These are phyloP conservation scores for Galago senegalensis DNA, from an alignment of 2,797 vertebrate genomes.

Conservation along the genomic window DNA sequence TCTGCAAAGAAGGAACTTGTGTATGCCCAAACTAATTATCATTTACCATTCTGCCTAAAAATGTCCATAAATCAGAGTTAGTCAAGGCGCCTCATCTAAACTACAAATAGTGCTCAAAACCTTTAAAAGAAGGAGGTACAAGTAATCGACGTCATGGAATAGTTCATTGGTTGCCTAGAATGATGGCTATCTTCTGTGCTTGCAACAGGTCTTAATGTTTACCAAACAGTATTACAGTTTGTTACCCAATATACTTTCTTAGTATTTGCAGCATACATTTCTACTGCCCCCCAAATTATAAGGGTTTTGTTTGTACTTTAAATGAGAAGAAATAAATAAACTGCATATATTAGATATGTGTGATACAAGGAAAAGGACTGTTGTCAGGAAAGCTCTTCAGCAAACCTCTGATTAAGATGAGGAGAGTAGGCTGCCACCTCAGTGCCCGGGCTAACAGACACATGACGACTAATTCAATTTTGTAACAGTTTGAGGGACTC, in stretches of 20 bases:
- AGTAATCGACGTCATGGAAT: too few species aligned
- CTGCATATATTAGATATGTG: background rate
- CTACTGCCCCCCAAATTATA: background rate
- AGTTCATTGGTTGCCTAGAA: background rate
- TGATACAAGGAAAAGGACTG: background rate
- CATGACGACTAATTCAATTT: background rate
- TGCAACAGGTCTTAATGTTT: background rate
- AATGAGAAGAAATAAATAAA: conserved; percentile 19
- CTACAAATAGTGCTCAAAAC: background rate
- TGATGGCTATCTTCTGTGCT: background rate
- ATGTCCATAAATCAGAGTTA: background rate
- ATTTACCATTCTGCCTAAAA: background rate
- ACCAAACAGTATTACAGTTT: background rate
- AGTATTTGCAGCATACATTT: background rate
- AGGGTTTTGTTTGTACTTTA: conserved; percentile 21
- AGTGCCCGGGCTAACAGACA: background rate
- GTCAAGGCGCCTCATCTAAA: background rate
- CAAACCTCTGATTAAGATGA: background rate
- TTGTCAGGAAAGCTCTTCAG: background rate
- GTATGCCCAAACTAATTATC: background rate
- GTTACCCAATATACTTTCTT: background rate
- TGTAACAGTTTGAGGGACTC: background rate
- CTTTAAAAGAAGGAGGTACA: background rate
- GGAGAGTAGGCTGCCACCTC: background rate
- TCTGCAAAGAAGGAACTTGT: background rate